Percentiles rank a stretch among this genome's conserved stretches.
These are phyloP conservation scores for Daphoenositta chrysoptera DNA, from an alignment of 2,113 vertebrate genomes.

Conservation along the genomic window DNA sequence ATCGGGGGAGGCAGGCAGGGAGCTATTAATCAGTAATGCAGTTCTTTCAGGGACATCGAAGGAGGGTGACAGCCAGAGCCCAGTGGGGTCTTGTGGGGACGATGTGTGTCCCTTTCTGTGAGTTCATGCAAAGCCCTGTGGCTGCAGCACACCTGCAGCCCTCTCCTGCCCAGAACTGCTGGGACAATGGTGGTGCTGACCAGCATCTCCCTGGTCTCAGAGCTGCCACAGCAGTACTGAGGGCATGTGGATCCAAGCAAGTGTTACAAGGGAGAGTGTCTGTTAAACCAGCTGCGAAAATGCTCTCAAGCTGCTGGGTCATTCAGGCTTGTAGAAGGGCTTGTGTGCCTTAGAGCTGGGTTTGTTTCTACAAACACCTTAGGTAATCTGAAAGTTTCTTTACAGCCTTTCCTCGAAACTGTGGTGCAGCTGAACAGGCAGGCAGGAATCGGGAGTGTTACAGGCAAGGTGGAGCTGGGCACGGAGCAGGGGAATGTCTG, in stretches of 20 bases:
- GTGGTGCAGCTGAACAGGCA: background rate
- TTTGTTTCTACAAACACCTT: background rate
- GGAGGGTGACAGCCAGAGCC: background rate
- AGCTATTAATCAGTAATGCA: background rate
- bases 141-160: background rate
- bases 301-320: background rate
- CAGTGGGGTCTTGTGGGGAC: background rate
- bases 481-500: rapidly evolving
- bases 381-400: background rate
- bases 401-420: background rate
- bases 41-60: background rate
- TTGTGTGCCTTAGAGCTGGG: background rate
- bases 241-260: background rate
- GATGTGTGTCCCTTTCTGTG: background rate
- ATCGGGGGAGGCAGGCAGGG: background rate
- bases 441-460: background rate
- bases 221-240: background rate
- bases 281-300: background rate
- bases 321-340: background rate
- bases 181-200: rapidly evolving
- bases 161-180: background rate
- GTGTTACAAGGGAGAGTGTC: rapidly evolving
- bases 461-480: background rate
- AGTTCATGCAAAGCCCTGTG: background rate
- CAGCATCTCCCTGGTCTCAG: background rate